Percentiles rank a stretch among this genome's conserved stretches.
phyloP scores from a whole-genome alignment of 2,888 invertebrate species.

The Rhabditoides inermis region DNA sequence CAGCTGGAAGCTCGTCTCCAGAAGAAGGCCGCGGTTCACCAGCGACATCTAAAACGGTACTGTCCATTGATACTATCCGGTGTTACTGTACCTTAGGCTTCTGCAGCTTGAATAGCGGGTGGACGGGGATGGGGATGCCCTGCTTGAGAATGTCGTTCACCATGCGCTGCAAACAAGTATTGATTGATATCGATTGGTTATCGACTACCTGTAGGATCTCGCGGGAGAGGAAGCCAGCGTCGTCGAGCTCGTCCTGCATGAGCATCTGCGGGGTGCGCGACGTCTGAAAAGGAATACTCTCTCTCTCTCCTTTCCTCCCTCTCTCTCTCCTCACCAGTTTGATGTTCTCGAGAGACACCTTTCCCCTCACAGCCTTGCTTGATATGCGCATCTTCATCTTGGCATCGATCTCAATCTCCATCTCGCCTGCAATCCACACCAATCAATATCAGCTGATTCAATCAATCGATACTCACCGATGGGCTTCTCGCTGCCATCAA shows the following conservation, averaged over 20 bases:
- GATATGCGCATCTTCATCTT: constrained; percentile 46
- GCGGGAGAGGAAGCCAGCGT: constrained; percentile 43
- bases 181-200: not conserved
- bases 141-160: constrained; percentile 48
- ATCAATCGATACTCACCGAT: too few species aligned
- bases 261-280: constrained; percentile 42
- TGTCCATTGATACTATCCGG: not conserved
- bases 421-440: too few species aligned
- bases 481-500: constrained; percentile 20
- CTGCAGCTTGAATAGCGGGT: constrained; percentile 45
- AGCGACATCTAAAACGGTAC: constrained; percentile 35
- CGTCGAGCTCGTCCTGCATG: constrained; percentile 46
- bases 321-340: constrained; percentile 25
- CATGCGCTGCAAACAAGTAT: constrained; percentile 15
- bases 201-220: constrained; percentile 44
- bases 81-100: constrained; percentile 36
- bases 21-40: constrained; percentile 38
- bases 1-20: constrained; percentile 45
- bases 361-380: constrained; percentile 41
- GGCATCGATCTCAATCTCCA: constrained; percentile 35
- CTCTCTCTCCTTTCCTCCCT: not conserved
- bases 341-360: constrained; percentile 42
- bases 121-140: constrained; percentile 49
- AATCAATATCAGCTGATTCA: too few species aligned
- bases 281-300: constrained; percentile 20